A percentile compares a stretch with the other conserved stretches of the same genome.
phyloP scores from a whole-genome alignment of 2,797 vertebrate genomes.

The Danio choprae region DNA sequence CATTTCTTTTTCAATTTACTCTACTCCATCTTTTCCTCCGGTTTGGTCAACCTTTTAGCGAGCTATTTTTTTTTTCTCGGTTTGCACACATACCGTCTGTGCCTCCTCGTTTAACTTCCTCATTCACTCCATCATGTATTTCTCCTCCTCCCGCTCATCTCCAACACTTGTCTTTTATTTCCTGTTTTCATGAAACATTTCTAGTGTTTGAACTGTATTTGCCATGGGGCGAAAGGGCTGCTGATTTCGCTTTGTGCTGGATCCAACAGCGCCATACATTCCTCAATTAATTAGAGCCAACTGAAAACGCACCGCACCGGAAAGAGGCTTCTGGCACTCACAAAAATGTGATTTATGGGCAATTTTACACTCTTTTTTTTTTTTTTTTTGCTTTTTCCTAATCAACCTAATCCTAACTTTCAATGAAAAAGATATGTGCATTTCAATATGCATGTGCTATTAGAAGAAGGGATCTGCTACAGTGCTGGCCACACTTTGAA shows the following conservation, averaged over 20 bases:
- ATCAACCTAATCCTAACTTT: conserved; percentile 6
- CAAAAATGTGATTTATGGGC: conserved; percentile 42
- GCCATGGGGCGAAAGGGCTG: conserved; percentile 5
- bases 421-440: conserved; percentile 12
- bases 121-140: conserved; percentile 23
- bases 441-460: conserved; percentile 31
- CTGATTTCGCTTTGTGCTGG: conserved; percentile 25
- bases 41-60: conserved; percentile 48
- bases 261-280: background rate
- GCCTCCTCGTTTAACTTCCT: conserved; percentile 13
- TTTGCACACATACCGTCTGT: conserved; percentile 28
- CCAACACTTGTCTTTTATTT: conserved; percentile 25
- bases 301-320: conserved; percentile 21
- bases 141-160: conserved; percentile 11
- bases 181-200: conserved; percentile 22
- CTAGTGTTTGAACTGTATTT: conserved; percentile 34
- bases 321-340: conserved; percentile 31
- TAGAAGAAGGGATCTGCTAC: conserved; percentile 27
- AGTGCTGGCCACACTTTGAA: conserved; percentile 43
- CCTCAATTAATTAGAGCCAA: conserved; percentile 47
- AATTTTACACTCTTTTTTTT: conserved; percentile 6
- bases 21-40: conserved; percentile 21
- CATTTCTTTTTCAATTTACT: conserved; percentile 59
- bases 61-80: conserved; percentile 17
- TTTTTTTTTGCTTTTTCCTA: background rate